Evolutionary conservation across 2,797 vertebrate genomes (phyloP).

Genomic region (Poeciliopsis presidionis): DNA sequence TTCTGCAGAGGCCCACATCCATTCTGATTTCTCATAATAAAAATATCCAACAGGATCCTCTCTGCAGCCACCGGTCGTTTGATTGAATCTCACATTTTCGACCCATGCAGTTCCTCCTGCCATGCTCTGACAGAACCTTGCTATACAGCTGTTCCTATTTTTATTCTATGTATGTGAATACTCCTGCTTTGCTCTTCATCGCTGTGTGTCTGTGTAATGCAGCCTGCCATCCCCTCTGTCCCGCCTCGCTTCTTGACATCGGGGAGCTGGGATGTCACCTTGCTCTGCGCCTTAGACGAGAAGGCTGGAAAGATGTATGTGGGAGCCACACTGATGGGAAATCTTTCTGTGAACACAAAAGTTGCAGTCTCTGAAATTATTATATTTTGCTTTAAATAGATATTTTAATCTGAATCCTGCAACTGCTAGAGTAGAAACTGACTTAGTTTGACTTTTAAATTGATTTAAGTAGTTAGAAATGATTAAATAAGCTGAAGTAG

Average conservation of each 20-base stretch:
- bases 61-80: background rate
- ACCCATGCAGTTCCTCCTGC: conserved; percentile 3
- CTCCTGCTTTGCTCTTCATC: conserved; percentile 37
- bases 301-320: conserved; percentile 83
- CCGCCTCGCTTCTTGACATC: conserved; percentile 86
- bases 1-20: background rate
- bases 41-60: background rate
- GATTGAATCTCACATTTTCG: conserved; percentile 16
- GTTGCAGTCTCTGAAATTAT: conserved; percentile 25
- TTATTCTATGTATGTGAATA: conserved; percentile 39
- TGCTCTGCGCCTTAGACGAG: conserved; percentile 82
- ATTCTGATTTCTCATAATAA: conserved; percentile 4
- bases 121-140: conserved; percentile 30
- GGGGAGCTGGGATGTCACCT: conserved; percentile 86
- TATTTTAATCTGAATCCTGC: conserved; percentile 11
- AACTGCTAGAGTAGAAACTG: conserved; percentile 9
- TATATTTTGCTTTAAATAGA: conserved; percentile 14
- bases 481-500: conserved; percentile 1
- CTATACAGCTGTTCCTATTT: conserved; percentile 48
- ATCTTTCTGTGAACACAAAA: conserved; percentile 15
- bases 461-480: conserved; percentile 9
- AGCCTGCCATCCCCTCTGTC: conserved; percentile 78
- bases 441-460: conserved; percentile 11
- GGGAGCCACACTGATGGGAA: conserved; percentile 24
- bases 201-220: conserved; percentile 50